Conservation (phyloP, 2,888 invertebrate genomes). For the Pachycephus smyrnensis region DNA sequence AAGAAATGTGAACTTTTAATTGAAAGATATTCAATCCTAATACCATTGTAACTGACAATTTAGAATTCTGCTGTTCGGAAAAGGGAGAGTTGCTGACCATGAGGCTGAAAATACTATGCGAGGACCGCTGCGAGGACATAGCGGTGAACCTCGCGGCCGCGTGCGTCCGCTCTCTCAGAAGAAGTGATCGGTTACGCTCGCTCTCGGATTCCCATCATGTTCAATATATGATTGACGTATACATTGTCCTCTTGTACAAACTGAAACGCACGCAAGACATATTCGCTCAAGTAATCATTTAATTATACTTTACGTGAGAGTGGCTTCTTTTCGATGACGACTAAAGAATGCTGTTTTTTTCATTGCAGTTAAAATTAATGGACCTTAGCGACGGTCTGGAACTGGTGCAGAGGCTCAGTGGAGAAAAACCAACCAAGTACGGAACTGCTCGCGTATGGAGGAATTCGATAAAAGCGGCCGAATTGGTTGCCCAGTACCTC, state of each 20-base stretch:
- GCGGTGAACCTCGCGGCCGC: constrained; percentile 72
- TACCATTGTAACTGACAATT: constrained; percentile 50
- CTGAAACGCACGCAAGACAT: constrained; percentile 70
- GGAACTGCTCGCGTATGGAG: constrained; percentile 71
- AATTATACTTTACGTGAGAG: background rate
- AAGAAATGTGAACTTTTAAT: background rate
- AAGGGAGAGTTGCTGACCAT: constrained; percentile 72
- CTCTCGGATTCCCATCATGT: constrained; percentile 68
- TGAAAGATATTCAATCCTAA: background rate
- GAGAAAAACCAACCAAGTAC: constrained; percentile 65
- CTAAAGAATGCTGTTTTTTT: constrained; percentile 13
- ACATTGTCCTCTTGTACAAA: constrained; percentile 72
- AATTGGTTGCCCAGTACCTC: constrained; percentile 71
- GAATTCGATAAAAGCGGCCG: constrained; percentile 70
- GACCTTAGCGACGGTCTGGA: constrained; percentile 70
- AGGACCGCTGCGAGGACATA: constrained; percentile 73
- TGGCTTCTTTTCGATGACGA: background rate
- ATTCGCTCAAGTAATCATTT: constrained; percentile 67
- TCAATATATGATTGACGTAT: constrained; percentile 73
- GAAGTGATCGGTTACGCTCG: constrained; percentile 60
- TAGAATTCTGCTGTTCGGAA: constrained; percentile 74
- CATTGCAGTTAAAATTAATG: constrained; percentile 70
- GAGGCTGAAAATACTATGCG: constrained; percentile 73
- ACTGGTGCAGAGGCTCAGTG: constrained; percentile 69
- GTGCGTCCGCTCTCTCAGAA: constrained; percentile 70